Conservation (phyloP, 2,113 vertebrate species). For the Choloepus hoffmanni region DNA sequence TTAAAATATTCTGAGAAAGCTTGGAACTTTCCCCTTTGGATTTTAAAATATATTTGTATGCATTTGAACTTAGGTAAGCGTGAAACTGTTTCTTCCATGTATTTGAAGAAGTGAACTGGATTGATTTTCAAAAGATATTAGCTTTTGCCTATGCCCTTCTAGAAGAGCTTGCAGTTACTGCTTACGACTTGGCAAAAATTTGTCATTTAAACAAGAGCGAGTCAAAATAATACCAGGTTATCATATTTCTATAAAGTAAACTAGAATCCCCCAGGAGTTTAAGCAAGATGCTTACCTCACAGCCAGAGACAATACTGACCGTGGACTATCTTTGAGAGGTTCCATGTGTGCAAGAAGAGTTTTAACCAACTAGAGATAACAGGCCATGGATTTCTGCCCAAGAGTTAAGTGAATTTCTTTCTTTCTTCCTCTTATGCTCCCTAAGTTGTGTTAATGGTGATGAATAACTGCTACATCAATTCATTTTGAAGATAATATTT, state of each 20-base stretch:
- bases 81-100: background rate
- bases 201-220: slow-evolving; percentile 48
- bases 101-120: slow-evolving; percentile 56
- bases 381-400: background rate
- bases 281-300: background rate
- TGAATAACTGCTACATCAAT: background rate
- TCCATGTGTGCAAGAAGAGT: background rate
- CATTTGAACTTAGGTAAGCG: slow-evolving; percentile 35
- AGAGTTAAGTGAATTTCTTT: background rate
- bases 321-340: background rate
- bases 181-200: slow-evolving; percentile 53
- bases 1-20: slow-evolving; percentile 60
- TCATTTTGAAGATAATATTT: background rate
- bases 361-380: background rate
- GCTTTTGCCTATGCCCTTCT: background rate
- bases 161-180: slow-evolving; percentile 21
- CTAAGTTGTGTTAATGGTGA: background rate
- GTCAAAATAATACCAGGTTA: slow-evolving; percentile 22
- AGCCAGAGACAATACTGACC: background rate
- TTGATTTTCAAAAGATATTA: slow-evolving; percentile 65
- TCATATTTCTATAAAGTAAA: slow-evolving; percentile 32
- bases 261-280: background rate
- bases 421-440: background rate
- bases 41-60: slow-evolving; percentile 62
- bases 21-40: slow-evolving; percentile 56